phyloP scores from a whole-genome alignment of 2,888 invertebrate genomes.

The Ormyrus pomaceus region DNA sequence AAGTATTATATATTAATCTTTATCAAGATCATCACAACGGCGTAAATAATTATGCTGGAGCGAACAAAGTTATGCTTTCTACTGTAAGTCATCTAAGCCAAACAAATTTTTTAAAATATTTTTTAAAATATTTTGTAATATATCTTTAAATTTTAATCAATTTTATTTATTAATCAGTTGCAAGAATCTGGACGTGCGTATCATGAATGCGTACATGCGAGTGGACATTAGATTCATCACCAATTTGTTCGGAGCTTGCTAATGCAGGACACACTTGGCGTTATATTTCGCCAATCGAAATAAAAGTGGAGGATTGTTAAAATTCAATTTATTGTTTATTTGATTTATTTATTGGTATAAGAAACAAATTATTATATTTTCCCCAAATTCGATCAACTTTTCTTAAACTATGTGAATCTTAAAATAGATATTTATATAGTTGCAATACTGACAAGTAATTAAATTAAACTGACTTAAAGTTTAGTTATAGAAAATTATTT shows the following conservation, averaged over 20 bases:
- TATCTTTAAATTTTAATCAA: not conserved
- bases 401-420: no score
- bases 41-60: constrained; percentile 88
- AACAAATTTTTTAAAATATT: constrained; percentile 10
- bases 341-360: constrained; percentile 54
- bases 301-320: constrained; percentile 83
- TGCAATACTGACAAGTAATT: no score
- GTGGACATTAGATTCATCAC: constrained; percentile 72
- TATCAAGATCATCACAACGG: constrained; percentile 96
- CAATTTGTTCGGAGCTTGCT: constrained; percentile 70
- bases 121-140: constrained; percentile 1
- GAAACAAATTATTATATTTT: constrained; percentile 56
- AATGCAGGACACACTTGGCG: constrained; percentile 85
- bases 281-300: constrained; percentile 90
- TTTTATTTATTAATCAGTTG: constrained; percentile 78
- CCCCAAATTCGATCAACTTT: constrained; percentile 25
- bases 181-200: constrained; percentile 85
- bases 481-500: no score
- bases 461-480: no score
- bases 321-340: constrained; percentile 40
- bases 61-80: constrained; percentile 81
- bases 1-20: constrained; percentile 86
- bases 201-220: constrained; percentile 83
- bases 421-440: no score
- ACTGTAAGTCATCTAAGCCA: constrained; percentile 71